Evolutionary conservation across 2,888 invertebrate species (phyloP), one percentile per base, ranked within the genome.

Genomic region (Drosophila imparisetae): DNA sequence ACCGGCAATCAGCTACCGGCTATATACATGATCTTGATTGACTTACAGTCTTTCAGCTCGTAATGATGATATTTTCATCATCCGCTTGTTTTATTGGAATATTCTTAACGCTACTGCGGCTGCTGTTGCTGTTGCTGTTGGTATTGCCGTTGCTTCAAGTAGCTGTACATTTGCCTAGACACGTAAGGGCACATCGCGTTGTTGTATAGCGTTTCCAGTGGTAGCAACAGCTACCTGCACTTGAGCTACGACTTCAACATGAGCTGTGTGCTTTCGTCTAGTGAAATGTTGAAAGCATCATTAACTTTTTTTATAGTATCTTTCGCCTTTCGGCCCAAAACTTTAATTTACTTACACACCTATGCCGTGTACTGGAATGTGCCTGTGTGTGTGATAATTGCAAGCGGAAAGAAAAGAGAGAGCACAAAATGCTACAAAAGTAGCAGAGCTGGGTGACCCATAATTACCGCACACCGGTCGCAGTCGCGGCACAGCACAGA

Each of bases 201-300:
- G 15, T 45, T 45, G 15, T 7, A 24, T 58, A 63, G 60, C 52
- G 59, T 64, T 61, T 60, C 32, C 64, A 60, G 11, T 45, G 24
- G 24, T 30, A 59, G 64, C 59, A 62, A 75, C 57, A 68, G 66
- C 62, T 72, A 83, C 88, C 88, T 85, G 87, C 76, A 86, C 69
- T 82, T 73, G 50, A 66, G 80, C 63, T 38, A 69, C 67, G 72
- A 60, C 67, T 72, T 66, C 40, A 68, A 61, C 76, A 66, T 77
- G 72, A 66, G 75, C 36, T 50, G 53, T 66, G 63, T 69, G 72
- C 80, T 81, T 78, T 73, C 75, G 88, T 78, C 85, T 88, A 85
- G 85, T 86, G 86, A 85, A 85, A 85, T 85, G 85, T 83, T 86
- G 88, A 85, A 85, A 88, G 85, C 88, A 83, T 85, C 88, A 88